Evolutionary conservation across 53 echinoderm and acorn worm species (phyloP), one percentile per base, ranked within the genome.

Genomic region (Holothuria leucospilota): DNA sequence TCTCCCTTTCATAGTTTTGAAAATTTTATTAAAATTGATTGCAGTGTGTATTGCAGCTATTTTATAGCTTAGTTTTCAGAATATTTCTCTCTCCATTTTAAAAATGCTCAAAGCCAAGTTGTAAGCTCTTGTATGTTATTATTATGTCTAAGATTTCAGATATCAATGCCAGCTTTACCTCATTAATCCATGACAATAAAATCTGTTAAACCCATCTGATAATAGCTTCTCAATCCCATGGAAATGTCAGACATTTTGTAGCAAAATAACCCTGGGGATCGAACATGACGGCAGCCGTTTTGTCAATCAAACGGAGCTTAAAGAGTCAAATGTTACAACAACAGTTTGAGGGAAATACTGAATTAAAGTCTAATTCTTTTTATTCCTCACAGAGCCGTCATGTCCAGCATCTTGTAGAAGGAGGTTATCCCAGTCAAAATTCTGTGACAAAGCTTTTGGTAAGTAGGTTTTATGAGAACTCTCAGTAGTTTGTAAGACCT

Each of bases 181-280:
- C 68, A 68, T 29, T 28, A 28, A 68, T 68, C 23, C 14, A 21
- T 25, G 16, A 28, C 34, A 68, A 28, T 2, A 26, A 75, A 75
- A 75, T 75, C 75, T 75, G 75, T 52, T 52, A 52, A 75, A 75
- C 21, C 75, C 75, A 75, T 75, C 51, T 51, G 51, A 51, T 49
- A 75, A 21, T 75, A 75, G 49, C 51, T 26, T 26, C 53, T n/a
- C 13, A 25, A 49, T 49, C 75, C 21, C 24, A 51, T n/a, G 51
- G 75, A 40, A 26, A 52, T 75, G 52, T 75, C 20, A 24, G 23
- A 75, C 11, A 49, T 75, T 75, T 75, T 75, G 24, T 75, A 52
- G 75, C 75, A 49, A 75, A 75, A 75, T 75, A 75, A 75, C 75
- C 52, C 13, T 13, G 52, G 75, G 74, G 75, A 49, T 51, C 28